A percentile compares a stretch with the other conserved stretches of the same genome.
Conservation (phyloP, 2,113 vertebrate species). For the Psilopogon haemacephalus region DNA sequence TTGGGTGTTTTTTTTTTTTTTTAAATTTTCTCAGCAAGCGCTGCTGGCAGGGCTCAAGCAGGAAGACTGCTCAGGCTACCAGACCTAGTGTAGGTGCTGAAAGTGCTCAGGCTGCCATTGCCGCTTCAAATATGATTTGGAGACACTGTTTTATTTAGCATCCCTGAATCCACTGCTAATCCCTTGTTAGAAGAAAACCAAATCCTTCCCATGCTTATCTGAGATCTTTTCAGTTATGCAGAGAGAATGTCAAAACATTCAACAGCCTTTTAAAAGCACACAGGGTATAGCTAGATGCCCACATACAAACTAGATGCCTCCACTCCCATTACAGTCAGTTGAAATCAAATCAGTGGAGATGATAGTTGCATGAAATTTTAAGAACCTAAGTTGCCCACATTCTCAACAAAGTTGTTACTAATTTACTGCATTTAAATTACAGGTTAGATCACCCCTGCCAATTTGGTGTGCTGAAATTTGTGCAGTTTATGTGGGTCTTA, state of each 20-base stretch:
- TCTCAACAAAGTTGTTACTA: background rate
- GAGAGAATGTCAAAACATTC: background rate
- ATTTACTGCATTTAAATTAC: background rate
- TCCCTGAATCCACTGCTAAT: no score
- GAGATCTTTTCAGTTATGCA: background rate
- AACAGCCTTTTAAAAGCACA: background rate
- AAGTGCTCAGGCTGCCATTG: no score
- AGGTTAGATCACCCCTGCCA: background rate
- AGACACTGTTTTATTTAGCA: background rate
- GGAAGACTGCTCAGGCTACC: no score
- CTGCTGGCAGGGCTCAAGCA: no score
- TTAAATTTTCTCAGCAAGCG: no score
- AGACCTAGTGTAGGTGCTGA: no score
- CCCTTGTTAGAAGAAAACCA: no score
- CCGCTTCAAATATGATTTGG: no score
- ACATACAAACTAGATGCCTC: background rate
- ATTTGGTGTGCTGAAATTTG: background rate
- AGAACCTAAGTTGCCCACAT: background rate
- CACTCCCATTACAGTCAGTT: background rate
- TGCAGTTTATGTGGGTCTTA: background rate
- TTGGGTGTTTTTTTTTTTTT: no score
- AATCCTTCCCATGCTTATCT: background rate
- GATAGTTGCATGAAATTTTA: background rate
- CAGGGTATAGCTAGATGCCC: background rate
- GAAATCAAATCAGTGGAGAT: background rate